Base-by-base conservation (phyloP, 2,113 vertebrate genomes). In the Rhea pennata region DNA sequence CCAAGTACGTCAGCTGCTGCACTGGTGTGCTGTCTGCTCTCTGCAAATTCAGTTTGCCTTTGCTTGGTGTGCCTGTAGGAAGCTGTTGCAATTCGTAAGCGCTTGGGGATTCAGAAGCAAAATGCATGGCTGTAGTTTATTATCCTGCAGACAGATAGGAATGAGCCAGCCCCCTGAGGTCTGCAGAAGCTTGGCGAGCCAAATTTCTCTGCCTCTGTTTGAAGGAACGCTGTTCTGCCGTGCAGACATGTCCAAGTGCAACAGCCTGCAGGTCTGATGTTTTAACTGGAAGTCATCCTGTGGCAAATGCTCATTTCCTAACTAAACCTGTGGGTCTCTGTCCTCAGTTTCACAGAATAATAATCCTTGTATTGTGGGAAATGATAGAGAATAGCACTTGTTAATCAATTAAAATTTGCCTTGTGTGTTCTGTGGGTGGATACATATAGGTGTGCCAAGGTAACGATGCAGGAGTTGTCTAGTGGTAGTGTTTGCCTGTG, bases 271-370 rank as follows among this genome's bases (percentile, higher is more conserved):
- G 50, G 42, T 20, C 51, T 27, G 51, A 14, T 10, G 4, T 15
- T 29, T 44, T 48, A 27, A 0, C 82, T n/a, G n/a, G 15, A 42
- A 56, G 15, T 40, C 48, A 12, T 42, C 61, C 36, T 5, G 3
- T 36, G 40, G 58, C 54, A 17, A 39, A 24, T 12, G 42, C 61
- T 81, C 29, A 1, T 46, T 70, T 54, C 81, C 4, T 1, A 48
- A 36, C 26, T 36, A 13, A 61, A 66, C 65, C 58, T 0, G 0
- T 1, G 3, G 7, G 6, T n/a, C 70, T 48, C 21, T 16, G 5
- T 21, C 58, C 69, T 29, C 27, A 3, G 14, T 58, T 84, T 84
- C 64, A 50, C 33, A 7, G 62, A 59, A 44, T 2, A 51, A 46
- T 44, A 39, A 62, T 17, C 70, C 39, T 27, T 10, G 17, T 10